Conservation (phyloP, 2,888 invertebrate genomes). For the Amblyjoppa proteus region DNA sequence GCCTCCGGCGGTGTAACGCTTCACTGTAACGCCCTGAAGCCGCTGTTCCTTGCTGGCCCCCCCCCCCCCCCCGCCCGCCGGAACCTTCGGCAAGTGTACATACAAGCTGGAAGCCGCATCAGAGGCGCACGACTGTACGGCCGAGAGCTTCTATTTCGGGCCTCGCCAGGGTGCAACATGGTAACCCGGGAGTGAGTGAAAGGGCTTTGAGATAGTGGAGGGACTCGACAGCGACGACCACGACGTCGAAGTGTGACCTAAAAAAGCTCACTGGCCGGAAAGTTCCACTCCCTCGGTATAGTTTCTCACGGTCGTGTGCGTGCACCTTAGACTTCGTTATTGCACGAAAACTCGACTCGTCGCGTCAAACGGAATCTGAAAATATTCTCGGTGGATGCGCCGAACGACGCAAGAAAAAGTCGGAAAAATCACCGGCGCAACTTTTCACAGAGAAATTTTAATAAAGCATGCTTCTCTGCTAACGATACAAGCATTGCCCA, state of each 20-base stretch:
- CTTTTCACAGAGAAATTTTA: slow-evolving; percentile 32
- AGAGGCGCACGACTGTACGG: slow-evolving; percentile 7
- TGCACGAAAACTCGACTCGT: neutral
- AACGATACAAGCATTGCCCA: slow-evolving; percentile 32
- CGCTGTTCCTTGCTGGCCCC: slow-evolving; percentile 24
- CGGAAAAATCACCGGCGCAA: neutral
- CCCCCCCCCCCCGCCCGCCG: slow-evolving; percentile 1
- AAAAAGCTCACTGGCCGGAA: slow-evolving; percentile 28
- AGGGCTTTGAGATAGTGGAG: neutral
- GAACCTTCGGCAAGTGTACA: slow-evolving; percentile 49
- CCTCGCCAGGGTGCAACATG: slow-evolving; percentile 5
- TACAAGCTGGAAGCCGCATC: slow-evolving; percentile 11
- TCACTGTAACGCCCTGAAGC: neutral
- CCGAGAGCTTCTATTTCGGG: slow-evolving; percentile 49
- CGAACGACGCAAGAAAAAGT: neutral
- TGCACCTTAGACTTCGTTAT: slow-evolving; percentile 45
- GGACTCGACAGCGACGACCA: slow-evolving; percentile 24
- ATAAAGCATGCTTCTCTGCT: slow-evolving; percentile 19
- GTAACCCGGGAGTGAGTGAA: neutral
- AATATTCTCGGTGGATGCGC: slow-evolving; percentile 17
- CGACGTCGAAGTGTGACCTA: slow-evolving; percentile 49
- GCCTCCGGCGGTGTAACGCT: slow-evolving; percentile 36
- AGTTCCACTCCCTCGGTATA: slow-evolving; percentile 25
- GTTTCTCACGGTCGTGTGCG: slow-evolving; percentile 17
- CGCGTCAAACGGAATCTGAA: slow-evolving; percentile 60